A percentile compares a stretch with the other conserved stretches of the same genome.
Evolutionary conservation across 2,888 invertebrate species (phyloP).

Genomic region (Brachyptera putata): DNA sequence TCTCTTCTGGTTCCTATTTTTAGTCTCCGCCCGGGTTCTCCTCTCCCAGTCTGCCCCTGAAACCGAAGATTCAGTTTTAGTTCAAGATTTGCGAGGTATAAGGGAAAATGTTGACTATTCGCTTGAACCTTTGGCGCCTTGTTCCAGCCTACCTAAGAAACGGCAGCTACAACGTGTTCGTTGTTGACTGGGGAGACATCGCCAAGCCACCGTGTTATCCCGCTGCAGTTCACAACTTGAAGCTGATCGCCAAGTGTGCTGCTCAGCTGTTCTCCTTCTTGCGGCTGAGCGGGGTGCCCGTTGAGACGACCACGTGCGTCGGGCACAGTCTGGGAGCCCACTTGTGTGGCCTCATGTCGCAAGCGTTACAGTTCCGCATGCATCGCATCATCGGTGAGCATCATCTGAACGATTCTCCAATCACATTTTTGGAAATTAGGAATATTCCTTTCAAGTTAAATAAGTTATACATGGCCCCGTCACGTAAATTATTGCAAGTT

Average conservation of each 20-base stretch:
- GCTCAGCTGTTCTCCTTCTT: slow-evolving; percentile 60
- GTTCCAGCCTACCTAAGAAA: slow-evolving; percentile 64
- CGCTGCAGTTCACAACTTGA: slow-evolving; percentile 70
- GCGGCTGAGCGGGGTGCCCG: slow-evolving; percentile 55
- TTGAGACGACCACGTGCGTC: slow-evolving; percentile 65
- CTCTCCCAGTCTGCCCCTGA: too few relatives aligned
- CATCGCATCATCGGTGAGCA: slow-evolving; percentile 65
- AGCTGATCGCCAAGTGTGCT: slow-evolving; percentile 65
- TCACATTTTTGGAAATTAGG: too few relatives aligned
- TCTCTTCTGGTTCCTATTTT: too few relatives aligned
- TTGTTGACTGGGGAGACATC: slow-evolving; percentile 73
- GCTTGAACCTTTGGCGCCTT: too few relatives aligned
- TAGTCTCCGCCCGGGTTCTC: too few relatives aligned
- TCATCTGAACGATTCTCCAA: not conserved
- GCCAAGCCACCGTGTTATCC: slow-evolving; percentile 67
- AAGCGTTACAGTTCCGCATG: slow-evolving; percentile 65
- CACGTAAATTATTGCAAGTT: too few relatives aligned
- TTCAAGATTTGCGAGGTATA: too few relatives aligned
- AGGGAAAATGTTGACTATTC: too few relatives aligned
- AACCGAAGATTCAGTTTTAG: too few relatives aligned
- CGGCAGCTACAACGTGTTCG: slow-evolving; percentile 70
- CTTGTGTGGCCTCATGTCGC: slow-evolving; percentile 69
- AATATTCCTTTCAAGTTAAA: too few relatives aligned
- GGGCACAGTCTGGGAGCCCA: slow-evolving; percentile 72
- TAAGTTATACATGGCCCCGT: too few relatives aligned